These are phyloP conservation scores for Galerucella calmariensis DNA, from an alignment of 2,888 invertebrate genomes.

Conservation along the genomic window DNA sequence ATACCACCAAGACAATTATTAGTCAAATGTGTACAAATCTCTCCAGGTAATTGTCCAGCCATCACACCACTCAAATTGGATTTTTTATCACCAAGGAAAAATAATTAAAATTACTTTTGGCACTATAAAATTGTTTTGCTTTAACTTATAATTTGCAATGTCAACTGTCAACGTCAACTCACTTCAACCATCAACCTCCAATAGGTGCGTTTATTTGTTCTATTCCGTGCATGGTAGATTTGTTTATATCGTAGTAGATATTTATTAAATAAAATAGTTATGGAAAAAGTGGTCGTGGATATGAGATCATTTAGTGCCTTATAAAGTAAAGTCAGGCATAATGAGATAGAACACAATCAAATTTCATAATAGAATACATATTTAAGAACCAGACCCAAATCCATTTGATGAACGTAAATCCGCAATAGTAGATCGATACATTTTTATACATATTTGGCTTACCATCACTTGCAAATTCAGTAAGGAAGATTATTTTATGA, in stretches of 20 bases:
- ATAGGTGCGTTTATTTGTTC: not conserved
- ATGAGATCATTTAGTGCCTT: too few relatives aligned
- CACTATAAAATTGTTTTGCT: slow-evolving; percentile 11
- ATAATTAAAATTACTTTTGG: slow-evolving; percentile 2
- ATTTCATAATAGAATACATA: too few relatives aligned
- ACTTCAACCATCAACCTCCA: not conserved
- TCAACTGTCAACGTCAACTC: slow-evolving; percentile 16
- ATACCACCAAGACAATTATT: not conserved
- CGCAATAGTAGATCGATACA: too few relatives aligned
- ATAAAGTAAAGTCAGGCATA: too few relatives aligned
- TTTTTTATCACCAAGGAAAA: slow-evolving; percentile 11
- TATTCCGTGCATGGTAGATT: not conserved
- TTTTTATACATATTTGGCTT: too few relatives aligned
- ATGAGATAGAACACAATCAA: too few relatives aligned
- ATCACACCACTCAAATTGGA: slow-evolving; percentile 6
- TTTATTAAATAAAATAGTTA: not conserved
- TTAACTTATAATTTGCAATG: not conserved
- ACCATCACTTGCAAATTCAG: too few relatives aligned
- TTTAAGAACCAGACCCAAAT: too few relatives aligned
- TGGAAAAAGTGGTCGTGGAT: too few relatives aligned
- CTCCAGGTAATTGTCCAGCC: slow-evolving; percentile 9
- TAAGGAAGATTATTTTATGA: too few relatives aligned
- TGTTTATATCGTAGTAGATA: not conserved
- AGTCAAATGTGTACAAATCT: slow-evolving; percentile 8
- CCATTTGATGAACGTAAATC: too few relatives aligned